A percentile compares a stretch with the other conserved stretches of the same genome.
Conservation (phyloP, 2,888 invertebrate genomes). For the Spatulosminthurus flaviceps region DNA sequence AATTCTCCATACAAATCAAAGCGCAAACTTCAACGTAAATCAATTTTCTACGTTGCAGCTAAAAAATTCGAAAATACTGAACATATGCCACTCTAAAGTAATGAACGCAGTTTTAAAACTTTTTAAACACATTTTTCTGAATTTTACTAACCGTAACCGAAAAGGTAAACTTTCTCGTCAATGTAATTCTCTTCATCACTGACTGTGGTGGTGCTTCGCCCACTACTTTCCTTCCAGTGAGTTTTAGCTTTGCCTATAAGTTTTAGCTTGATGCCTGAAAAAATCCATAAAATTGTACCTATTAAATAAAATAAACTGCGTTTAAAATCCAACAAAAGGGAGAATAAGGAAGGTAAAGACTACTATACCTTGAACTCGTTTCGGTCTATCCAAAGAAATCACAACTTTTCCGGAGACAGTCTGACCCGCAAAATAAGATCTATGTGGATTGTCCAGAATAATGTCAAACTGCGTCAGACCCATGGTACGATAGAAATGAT, state of each 20-base stretch:
- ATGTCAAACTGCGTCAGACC: constrained; percentile 59
- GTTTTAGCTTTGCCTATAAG: constrained; percentile 57
- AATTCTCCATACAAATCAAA: no score
- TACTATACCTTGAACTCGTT: constrained; percentile 57
- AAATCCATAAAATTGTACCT: no score
- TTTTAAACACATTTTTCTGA: no score
- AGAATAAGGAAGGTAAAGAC: neutral
- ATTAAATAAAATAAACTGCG: no score
- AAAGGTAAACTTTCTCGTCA: constrained; percentile 57
- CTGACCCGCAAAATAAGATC: constrained; percentile 61
- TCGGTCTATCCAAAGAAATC: constrained; percentile 53
- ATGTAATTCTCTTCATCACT: constrained; percentile 56
- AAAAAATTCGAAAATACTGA: no score
- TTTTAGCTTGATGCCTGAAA: constrained; percentile 56
- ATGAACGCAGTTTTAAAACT: no score
- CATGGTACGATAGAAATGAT: constrained; percentile 47
- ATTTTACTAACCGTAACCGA: constrained; percentile 55
- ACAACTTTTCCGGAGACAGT: constrained; percentile 55
- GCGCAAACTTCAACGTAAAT: no score
- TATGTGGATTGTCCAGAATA: constrained; percentile 50
- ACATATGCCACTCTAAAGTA: no score
- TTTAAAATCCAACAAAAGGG: no score
- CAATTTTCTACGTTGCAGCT: no score
- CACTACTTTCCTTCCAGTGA: constrained; percentile 57
- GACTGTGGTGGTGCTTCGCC: constrained; percentile 50